Percentiles rank a stretch among this genome's conserved stretches.
Evolutionary conservation across 2,797 vertebrate genomes (phyloP).

Genomic region (Sparidentex hasta): DNA sequence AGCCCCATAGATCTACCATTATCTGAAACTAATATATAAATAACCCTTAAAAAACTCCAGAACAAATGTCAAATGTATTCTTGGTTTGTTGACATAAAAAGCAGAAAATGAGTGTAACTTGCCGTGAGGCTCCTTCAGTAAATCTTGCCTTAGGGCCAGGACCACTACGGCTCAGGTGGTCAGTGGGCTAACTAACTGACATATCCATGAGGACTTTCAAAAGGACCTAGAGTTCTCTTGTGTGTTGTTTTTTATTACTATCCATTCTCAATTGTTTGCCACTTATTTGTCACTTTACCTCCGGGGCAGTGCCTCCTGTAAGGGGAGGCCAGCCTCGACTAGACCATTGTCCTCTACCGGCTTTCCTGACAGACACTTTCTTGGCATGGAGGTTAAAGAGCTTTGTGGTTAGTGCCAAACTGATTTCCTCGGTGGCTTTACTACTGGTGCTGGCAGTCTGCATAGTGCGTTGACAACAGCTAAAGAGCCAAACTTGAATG

Average conservation of each 20-base stretch:
- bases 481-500: conserved; percentile 76
- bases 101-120: neutral
- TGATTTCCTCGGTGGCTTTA: conserved; percentile 78
- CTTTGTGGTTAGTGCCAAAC: conserved; percentile 76
- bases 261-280: conserved; percentile 58
- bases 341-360: conserved; percentile 63
- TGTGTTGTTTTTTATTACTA: conserved; percentile 41
- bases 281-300: conserved; percentile 56
- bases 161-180: conserved; percentile 41
- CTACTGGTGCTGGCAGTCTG: conserved; percentile 68
- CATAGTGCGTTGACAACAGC: conserved; percentile 65
- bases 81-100: conserved; percentile 8
- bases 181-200: conserved; percentile 50
- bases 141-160: conserved; percentile 35
- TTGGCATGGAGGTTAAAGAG: conserved; percentile 68
- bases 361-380: conserved; percentile 70
- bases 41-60: neutral
- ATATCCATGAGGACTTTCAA: conserved; percentile 1
- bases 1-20: neutral
- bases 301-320: conserved; percentile 27
- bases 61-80: neutral
- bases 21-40: neutral
- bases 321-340: conserved; percentile 31
- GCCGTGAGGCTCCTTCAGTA: conserved; percentile 30
- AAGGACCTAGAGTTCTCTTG: conserved; percentile 31